These are phyloP conservation scores for Camponotus pennsylvanicus DNA, from an alignment of 1,140 invertebrate species.

Conservation along the genomic window DNA sequence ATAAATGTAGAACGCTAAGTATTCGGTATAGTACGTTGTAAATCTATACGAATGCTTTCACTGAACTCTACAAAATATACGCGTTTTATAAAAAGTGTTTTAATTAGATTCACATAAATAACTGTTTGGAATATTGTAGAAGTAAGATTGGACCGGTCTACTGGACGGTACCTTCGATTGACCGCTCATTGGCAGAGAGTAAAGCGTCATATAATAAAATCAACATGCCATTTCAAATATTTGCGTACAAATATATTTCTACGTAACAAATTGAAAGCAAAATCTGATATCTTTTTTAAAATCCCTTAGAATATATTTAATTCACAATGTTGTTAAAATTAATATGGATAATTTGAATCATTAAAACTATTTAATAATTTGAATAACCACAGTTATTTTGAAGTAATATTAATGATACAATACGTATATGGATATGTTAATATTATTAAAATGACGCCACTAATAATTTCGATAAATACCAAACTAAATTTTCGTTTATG, in stretches of 20 bases:
- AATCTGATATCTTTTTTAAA: not conserved
- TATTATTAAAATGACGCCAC: constrained; percentile 34
- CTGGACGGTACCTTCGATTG: constrained; percentile 69
- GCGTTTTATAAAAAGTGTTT: constrained; percentile 25
- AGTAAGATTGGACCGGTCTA: constrained; percentile 57
- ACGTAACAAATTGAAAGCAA: not conserved
- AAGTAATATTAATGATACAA: constrained; percentile 24
- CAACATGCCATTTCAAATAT: constrained; percentile 2
- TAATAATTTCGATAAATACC: constrained; percentile 30
- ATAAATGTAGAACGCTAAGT: constrained; percentile 35
- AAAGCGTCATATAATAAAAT: not conserved
- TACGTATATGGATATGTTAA: constrained; percentile 26
- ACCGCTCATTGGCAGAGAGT: constrained; percentile 2
- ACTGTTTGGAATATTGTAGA: constrained; percentile 29
- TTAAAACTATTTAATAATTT: constrained; percentile 19
- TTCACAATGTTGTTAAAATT: constrained; percentile 8
- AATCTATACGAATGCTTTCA: not conserved
- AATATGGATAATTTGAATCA: constrained; percentile 19
- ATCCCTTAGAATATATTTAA: not conserved
- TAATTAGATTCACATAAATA: constrained; percentile 45
- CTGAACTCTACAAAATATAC: constrained; percentile 25
- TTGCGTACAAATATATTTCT: not conserved
- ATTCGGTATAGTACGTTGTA: constrained; percentile 23
- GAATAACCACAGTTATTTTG: constrained; percentile 2
- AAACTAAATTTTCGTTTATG: not conserved